Base-by-base conservation (phyloP, 1,140 invertebrate species). In the Philopotamus ludificatus region DNA sequence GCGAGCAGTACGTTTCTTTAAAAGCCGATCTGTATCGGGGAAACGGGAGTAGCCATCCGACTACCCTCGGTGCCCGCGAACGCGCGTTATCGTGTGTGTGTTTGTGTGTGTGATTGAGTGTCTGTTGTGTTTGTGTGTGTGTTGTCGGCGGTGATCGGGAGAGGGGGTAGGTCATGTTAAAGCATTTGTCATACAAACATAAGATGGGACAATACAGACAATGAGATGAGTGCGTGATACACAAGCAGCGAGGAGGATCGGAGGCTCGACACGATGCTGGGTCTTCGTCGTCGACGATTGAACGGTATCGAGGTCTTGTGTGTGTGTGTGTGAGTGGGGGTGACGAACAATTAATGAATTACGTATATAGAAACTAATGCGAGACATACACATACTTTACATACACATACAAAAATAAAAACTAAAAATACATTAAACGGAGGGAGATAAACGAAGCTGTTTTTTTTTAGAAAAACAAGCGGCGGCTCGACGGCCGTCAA, bases 311-410 rank as follows among this genome's bases (percentile, higher is more conserved):
- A 34, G 51, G 26, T 20, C 44, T 18, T 59, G 28, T 25, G 50
- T 57, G 66, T 64, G 39, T 25, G n/a, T 10, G 39, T 20, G 42
- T 45, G 41, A 16, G 20, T 28, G 26, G 66, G 58, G 58, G 63
- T 68, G 63, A 62, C 58, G 63, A 62, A 65, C 63, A 69, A 54
- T 65, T 65, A 65, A 66, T 63, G 64, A 66, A 66, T 67, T 67
- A 70, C 65, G 68, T 59, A 66, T 65, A 65, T 49, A 55, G 63
- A 80, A 78, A 81, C 80, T 77, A 76, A 81, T 81, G 79, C 79
- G 77, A 79, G 78, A 81, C 79, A 81, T 80, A 82, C 79, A 81
- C 76, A 82, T 79, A 79, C 70, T 70, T 80, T 79, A 82, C 79
- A 82, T 81, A 83, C 79, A 82, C 79, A 81, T 80, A 81, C 76